Percentiles rank a stretch among this genome's conserved stretches.
These are phyloP conservation scores for Coendou prehensilis DNA, from an alignment of 2,797 vertebrate species.

Conservation along the genomic window DNA sequence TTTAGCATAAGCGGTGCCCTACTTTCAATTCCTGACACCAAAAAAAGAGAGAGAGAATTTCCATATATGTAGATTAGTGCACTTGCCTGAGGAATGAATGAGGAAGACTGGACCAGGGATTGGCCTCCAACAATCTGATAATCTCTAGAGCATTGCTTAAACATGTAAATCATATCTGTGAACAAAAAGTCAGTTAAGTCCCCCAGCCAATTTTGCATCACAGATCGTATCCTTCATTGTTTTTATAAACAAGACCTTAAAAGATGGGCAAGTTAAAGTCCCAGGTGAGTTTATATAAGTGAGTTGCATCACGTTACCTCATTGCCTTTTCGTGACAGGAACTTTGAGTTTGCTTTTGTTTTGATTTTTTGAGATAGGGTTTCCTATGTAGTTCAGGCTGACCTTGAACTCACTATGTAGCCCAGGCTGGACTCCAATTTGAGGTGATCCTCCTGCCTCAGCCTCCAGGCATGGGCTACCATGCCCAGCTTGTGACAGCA, in stretches of 20 bases:
- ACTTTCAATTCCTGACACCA: not conserved
- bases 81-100: not conserved
- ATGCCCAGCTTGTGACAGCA: not conserved
- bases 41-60: not conserved
- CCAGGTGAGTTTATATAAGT: not conserved
- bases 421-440: not conserved
- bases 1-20: not conserved
- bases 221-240: not conserved
- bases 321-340: not conserved
- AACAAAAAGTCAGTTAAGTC: conserved; percentile 12
- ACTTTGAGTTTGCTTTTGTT: not conserved
- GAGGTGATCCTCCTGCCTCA: not conserved
- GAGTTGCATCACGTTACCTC: not conserved
- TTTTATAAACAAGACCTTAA: conserved; percentile 47
- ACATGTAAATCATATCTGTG: not conserved
- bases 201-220: conserved; percentile 1
- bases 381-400: not conserved
- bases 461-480: not conserved
- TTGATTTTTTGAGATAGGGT: not conserved
- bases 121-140: not conserved
- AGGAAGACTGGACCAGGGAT: not conserved
- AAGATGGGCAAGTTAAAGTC: not conserved
- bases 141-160: conserved; percentile 8
- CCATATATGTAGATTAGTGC: not conserved
- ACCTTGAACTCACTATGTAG: not conserved